These are phyloP conservation scores for Danionella dracula DNA, from an alignment of 2,797 vertebrate species.

Conservation along the genomic window DNA sequence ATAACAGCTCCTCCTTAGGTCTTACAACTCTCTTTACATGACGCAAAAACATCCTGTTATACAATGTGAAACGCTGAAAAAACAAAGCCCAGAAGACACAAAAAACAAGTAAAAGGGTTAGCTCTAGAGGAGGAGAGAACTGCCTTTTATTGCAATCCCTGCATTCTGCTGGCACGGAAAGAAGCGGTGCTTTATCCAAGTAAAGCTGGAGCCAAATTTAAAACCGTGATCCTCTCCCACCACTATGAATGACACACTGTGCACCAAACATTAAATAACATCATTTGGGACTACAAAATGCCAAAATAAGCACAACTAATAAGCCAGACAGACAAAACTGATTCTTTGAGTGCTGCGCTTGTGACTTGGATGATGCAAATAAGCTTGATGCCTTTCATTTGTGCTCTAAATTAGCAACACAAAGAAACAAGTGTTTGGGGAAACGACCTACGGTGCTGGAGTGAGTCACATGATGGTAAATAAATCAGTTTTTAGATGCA, in stretches of 20 bases:
- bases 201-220: conserved; percentile 20
- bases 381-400: conserved; percentile 65
- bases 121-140: conserved; percentile 11
- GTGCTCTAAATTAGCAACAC: conserved; percentile 39
- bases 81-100: conserved; percentile 8
- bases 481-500: neutral
- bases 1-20: conserved; percentile 58
- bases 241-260: conserved; percentile 14
- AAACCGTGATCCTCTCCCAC: neutral
- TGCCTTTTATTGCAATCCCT: conserved; percentile 39
- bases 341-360: conserved; percentile 67
- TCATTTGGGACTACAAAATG: neutral
- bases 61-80: conserved; percentile 41
- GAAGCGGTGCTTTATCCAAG: conserved; percentile 25
- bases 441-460: neutral
- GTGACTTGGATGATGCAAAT: conserved; percentile 66
- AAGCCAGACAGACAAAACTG: conserved; percentile 54
- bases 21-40: conserved; percentile 68
- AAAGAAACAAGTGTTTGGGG: conserved; percentile 8
- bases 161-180: conserved; percentile 41
- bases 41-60: conserved; percentile 30
- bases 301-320: neutral
- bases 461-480: neutral
- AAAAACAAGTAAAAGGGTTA: neutral
- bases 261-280: neutral